Conservation (phyloP, 2,888 invertebrate genomes). For the Thecocarcelia acutangulata region DNA sequence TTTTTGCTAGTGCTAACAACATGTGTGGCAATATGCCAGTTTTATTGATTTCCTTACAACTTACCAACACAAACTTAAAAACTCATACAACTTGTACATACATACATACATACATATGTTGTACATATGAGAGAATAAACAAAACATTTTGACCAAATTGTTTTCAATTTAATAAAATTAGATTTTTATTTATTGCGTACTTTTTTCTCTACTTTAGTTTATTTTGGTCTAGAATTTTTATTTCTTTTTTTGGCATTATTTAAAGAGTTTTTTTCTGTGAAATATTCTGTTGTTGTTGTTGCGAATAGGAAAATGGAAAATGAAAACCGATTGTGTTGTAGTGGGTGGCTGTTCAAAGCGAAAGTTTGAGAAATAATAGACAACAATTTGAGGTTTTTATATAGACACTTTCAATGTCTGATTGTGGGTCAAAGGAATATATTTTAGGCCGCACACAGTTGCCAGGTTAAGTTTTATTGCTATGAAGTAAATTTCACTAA, state of each 20-base stretch:
- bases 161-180: conserved; percentile 68
- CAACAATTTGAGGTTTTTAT: conserved; percentile 11
- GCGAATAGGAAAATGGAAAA: too few relatives aligned
- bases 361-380: neutral
- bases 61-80: neutral
- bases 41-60: conserved; percentile 63
- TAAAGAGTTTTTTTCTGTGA: too few relatives aligned
- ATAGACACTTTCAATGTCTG: too few relatives aligned
- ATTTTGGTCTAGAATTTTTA: neutral
- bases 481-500: too few relatives aligned
- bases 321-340: too few relatives aligned
- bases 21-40: conserved; percentile 66
- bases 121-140: conserved; percentile 24
- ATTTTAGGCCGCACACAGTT: too few relatives aligned
- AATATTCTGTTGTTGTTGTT: too few relatives aligned
- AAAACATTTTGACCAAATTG: conserved; percentile 64
- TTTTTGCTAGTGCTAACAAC: conserved; percentile 6
- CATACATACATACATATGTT: neutral
- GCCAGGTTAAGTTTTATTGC: too few relatives aligned
- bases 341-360: too few relatives aligned
- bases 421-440: too few relatives aligned
- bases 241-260: neutral
- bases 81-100: neutral
- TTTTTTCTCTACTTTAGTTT: neutral
- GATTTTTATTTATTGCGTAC: conserved; percentile 56